Evolutionary conservation across 1,140 invertebrate genomes (phyloP), one percentile per base, ranked within the genome.

Genomic region (Lanistes nyassanus): DNA sequence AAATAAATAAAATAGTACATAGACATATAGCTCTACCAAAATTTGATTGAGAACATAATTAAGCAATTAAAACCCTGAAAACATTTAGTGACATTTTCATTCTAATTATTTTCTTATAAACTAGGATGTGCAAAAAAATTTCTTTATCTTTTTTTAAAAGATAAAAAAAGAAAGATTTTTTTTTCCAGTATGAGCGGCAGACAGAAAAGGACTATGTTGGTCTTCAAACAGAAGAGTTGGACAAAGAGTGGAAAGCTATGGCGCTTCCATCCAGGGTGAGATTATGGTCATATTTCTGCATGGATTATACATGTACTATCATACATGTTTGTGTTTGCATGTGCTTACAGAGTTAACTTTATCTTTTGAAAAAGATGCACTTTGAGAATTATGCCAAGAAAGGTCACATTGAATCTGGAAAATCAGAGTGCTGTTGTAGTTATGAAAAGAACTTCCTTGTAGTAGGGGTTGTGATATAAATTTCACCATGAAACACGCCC

Each of bases 171-270:
- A 31, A 37, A 0, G 37, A 64, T 75, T 60, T 74, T 23, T 56
- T 76, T 62, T 79, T 80, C 72, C 80, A 91, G 86, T 81, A 93
- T 31, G 96, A 98, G 82, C 93, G 94, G 81, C 95, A 96, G 84
- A 94, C 94, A 79, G 92, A 94, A 65, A 94, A 94, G 82, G 96
- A 98, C 87, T 92, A 95, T 84, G 94, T 94, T 0, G 85, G 93
- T 23, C 93, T 96, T 82, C 88, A 97, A 75, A 98, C 96, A 0
- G 93, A 96, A 84, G 94, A 97, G 85, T 89, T 98, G 51, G 96
- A 99, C 87, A 91, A 91, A 0, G 93, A 96, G 79, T 98, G 95
- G 94, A 96, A 94, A 87, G 92, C 94, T 56, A 51, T 88, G 13
- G 74, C 86, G 3, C 80, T 87, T 2, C 13, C 42, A n/a, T n/a